Evolutionary conservation across 1,140 invertebrate genomes (phyloP).

Genomic region (Chymomyza costata): DNA sequence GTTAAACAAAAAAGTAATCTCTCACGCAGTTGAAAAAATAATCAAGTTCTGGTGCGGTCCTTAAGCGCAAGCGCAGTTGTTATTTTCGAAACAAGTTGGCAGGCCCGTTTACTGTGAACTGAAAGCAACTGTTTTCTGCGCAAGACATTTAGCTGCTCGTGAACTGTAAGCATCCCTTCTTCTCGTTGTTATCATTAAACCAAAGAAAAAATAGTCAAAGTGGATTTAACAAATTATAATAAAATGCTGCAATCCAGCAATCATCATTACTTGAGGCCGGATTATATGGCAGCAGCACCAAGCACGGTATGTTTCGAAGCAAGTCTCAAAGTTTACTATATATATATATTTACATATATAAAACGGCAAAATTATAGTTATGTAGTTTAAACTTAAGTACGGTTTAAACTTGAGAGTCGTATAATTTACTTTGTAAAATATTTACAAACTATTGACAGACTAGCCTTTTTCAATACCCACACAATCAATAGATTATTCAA

Average conservation of each 20-base stretch:
- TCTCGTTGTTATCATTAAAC: slow-evolving; percentile 13
- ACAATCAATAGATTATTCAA: slow-evolving; percentile 66
- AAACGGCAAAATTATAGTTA: no score
- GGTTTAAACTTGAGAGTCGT: no score
- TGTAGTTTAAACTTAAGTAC: no score
- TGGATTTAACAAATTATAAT: slow-evolving; percentile 75
- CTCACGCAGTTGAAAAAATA: no score
- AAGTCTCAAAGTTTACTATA: no score
- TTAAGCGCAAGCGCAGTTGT: not conserved
- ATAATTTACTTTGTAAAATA: no score
- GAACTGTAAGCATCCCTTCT: slow-evolving; percentile 33
- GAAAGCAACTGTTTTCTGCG: slow-evolving; percentile 46
- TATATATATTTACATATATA: no score
- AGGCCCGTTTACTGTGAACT: slow-evolving; percentile 35
- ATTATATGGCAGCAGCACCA: slow-evolving; percentile 91
- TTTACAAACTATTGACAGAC: slow-evolving; percentile 29
- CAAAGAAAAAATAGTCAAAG: slow-evolving; percentile 73
- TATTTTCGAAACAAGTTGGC: slow-evolving; percentile 66
- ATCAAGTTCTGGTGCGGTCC: not conserved
- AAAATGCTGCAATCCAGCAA: slow-evolving; percentile 88
- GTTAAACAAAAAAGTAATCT: no score
- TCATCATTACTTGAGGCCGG: slow-evolving; percentile 92
- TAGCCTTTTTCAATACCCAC: slow-evolving; percentile 42
- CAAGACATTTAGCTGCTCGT: no score
- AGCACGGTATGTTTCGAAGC: slow-evolving; percentile 87